Evolutionary conservation across 2,113 vertebrate species (phyloP).

Genomic region (Cottus gobio): DNA sequence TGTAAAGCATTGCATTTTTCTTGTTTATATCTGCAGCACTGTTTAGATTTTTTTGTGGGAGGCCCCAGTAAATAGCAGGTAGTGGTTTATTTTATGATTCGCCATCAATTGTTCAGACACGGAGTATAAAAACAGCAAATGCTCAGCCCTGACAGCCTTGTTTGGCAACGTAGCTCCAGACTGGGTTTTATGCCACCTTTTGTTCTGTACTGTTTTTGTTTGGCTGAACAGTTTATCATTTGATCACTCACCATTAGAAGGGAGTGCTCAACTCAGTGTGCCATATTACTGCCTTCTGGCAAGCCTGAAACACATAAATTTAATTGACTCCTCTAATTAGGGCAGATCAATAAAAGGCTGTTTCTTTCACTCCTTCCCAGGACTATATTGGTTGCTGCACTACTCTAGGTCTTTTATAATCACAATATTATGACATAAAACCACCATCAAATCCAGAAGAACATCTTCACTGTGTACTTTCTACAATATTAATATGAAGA

Average conservation of each 20-base stretch:
- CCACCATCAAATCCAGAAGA: constrained; percentile 7
- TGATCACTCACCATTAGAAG: constrained; percentile 62
- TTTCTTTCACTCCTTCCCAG: constrained; percentile 59
- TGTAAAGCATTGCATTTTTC: not conserved
- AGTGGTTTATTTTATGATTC: constrained; percentile 21
- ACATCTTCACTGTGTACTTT: constrained; percentile 1
- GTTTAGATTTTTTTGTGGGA: constrained; percentile 6
- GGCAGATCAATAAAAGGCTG: constrained; percentile 75
- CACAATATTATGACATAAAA: constrained; percentile 14
- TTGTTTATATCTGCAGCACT: constrained; percentile 3
- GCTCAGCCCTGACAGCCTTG: constrained; percentile 34
- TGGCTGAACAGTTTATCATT: constrained; percentile 59
- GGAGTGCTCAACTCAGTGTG: constrained; percentile 70
- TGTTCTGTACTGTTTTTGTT: constrained; percentile 45
- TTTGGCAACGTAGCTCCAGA: constrained; percentile 42
- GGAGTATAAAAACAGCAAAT: constrained; percentile 8
- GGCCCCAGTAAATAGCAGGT: constrained; percentile 13
- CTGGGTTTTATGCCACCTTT: constrained; percentile 44
- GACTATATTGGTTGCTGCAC: constrained; percentile 10
- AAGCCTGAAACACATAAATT: constrained; percentile 70
- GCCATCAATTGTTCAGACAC: constrained; percentile 12
- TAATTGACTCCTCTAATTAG: constrained; percentile 78
- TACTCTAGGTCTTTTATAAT: constrained; percentile 7
- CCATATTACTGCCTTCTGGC: constrained; percentile 64
- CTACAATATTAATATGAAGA: constrained; percentile 10